Base-by-base conservation (phyloP, 2,797 vertebrate species). In the Coregonus sp. region DNA sequence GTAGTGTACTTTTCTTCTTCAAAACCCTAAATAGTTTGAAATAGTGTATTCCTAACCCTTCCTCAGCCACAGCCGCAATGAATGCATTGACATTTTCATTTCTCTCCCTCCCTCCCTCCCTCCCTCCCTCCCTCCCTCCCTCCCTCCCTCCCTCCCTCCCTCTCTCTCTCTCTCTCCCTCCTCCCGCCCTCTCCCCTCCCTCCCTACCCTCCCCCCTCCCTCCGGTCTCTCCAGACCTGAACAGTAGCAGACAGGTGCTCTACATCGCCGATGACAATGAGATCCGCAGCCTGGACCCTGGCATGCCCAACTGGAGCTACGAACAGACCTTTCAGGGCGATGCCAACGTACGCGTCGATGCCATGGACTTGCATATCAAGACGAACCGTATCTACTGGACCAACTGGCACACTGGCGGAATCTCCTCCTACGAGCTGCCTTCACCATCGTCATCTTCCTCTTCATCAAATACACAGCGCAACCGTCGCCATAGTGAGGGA, bases 211-310 rank as follows among this genome's bases (percentile, higher is more conserved):
- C 20, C 37, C 56, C 40, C 9, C 11, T 12, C 40, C 40, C 40
- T 47, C 31, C 40, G 33, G 11, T 7, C 35, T 75, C 66, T 93
- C 40, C 40, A 98, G 96, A 74, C 85, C 79, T 86, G 77, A 93
- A 92, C 94, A 98, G 90, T 88, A 94, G 90, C 78, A 88, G 88
- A 12, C 97, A 98, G 88, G 95, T 99, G 80, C 95, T 99, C 37
- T 99, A 98, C 91, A 98, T 99, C 0, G 98, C 97, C 0, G 97
- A 98, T 0, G 97, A 99, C 91, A 99, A 99, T 61, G 97, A 98
- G 89, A 98, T 99, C 89, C 96, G 98, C 81, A 98, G 97, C 92
- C 92, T 99, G 86, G 96, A 97, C 81, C 96, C 96, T 0, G 95
- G 96, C 72, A 95, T 96, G 91, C 97, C 96, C 68, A 96, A 98